Conservation (phyloP, 2,113 vertebrate genomes). For the Tragelaphus scriptus region DNA sequence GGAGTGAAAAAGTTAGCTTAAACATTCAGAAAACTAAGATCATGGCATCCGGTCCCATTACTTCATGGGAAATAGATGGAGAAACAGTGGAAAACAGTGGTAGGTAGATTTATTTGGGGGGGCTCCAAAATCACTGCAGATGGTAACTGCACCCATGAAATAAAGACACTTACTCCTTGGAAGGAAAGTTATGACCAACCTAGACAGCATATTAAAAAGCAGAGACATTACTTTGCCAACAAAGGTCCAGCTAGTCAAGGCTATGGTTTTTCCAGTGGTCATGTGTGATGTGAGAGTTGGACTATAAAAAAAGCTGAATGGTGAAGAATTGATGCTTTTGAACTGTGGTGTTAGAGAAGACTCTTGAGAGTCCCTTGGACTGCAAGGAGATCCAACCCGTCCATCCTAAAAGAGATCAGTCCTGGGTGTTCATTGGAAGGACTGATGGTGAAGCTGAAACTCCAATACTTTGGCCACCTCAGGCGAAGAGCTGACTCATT, state of each 20-base stretch:
- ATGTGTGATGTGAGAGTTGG: background rate
- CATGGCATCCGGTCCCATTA: background rate
- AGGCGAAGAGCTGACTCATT: background rate
- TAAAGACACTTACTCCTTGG: background rate
- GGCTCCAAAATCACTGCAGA: background rate
- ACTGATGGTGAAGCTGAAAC: background rate
- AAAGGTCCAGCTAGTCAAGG: background rate
- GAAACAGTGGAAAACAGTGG: background rate
- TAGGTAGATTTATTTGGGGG: background rate
- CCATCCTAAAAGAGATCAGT: background rate
- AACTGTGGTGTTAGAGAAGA: background rate
- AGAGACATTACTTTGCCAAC: background rate
- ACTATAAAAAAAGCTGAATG: background rate
- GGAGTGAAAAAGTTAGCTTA: background rate
- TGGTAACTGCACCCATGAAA: background rate
- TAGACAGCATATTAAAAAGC: background rate
- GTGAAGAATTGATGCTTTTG: background rate
- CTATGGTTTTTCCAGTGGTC: background rate
- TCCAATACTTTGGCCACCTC: background rate
- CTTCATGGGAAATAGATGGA: background rate
- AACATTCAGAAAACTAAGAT: background rate
- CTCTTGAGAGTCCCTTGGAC: background rate
- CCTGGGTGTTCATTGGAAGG: background rate
- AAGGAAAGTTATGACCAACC: background rate
- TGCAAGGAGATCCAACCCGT: background rate